These are phyloP conservation scores for Cecidostiba fungosa DNA, from an alignment of 2,888 invertebrate genomes.

Conservation along the genomic window DNA sequence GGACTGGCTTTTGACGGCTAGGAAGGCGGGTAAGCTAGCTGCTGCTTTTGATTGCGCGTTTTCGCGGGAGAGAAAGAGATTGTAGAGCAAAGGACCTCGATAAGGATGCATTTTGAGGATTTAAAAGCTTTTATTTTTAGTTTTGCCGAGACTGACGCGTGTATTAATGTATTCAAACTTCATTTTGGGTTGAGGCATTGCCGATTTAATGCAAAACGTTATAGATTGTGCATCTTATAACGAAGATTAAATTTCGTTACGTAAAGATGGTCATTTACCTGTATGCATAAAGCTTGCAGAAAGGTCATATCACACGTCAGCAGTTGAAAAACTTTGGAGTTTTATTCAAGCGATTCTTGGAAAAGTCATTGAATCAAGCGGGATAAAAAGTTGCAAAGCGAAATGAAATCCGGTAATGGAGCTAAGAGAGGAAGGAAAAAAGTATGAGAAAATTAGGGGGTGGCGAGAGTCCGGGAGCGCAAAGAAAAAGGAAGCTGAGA, in stretches of 20 bases:
- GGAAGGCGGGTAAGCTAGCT: neutral
- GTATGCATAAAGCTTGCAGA: neutral
- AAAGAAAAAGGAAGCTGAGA: neutral
- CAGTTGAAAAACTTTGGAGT: neutral
- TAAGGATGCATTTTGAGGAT: neutral
- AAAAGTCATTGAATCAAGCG: constrained; percentile 1
- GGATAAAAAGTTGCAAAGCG: constrained; percentile 21
- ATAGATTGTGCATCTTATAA: too few species aligned
- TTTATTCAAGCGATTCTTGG: neutral
- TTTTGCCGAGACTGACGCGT: neutral
- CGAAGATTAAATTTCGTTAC: too few species aligned
- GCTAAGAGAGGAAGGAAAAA: constrained; percentile 20
- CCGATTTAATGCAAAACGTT: too few species aligned
- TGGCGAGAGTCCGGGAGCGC: neutral
- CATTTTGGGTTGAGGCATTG: too few species aligned
- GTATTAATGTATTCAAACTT: neutral
- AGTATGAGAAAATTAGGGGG: constrained; percentile 46
- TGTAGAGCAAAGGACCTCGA: neutral
- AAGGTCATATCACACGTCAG: neutral
- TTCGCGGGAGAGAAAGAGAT: constrained; percentile 60
- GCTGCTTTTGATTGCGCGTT: constrained; percentile 3
- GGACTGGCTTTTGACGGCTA: neutral
- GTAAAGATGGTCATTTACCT: neutral
- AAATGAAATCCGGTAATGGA: constrained; percentile 45
- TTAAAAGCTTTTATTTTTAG: neutral